Evolutionary conservation across 2,797 vertebrate genomes (phyloP), one percentile per base, ranked within the genome.

Genomic region (Sylvia borin): DNA sequence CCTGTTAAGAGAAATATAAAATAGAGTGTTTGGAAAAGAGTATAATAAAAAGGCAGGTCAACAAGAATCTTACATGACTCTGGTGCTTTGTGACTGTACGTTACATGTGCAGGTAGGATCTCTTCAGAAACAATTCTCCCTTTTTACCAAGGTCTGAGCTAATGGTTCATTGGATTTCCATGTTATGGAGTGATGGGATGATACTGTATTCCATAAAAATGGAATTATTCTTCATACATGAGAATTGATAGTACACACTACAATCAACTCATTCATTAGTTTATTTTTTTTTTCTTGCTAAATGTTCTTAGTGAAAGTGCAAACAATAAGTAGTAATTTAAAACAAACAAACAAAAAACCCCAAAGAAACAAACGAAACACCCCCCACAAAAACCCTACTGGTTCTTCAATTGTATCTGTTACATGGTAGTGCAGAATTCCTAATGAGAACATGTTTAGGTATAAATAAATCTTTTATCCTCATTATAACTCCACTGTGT

Each of bases 401-500:
- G 67, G 60, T 84, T 65, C 16, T 90, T 58, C 90, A 89, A 38
- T 75, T 94, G 64, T 95, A 85, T 95, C 77, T 95, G 66, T 75
- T 94, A 85, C 80, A 55, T 72, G 43, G 64, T 93, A 81, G 64
- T 80, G 53, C 61, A 93, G 92, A 94, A 94, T 95, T 96, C 91
- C 89, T 93, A 93, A 97, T 91, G 79, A 92, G 90, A 93, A 80
- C 61, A 64, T 90, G 82, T 96, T 95, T 97, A 91, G 36, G 88
- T 97, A 96, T 95, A 97, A 97, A 97, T 97, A 97, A 95, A 75
- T 85, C 77, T 96, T 91, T 95, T 77, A 94, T 96, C 93, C 89
- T 87, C 92, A 85, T 96, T 86, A 74, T 96, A 92, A 91, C 74
- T 94, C 87, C 58, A 73, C 85, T 93, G 45, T 95, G 84, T 91